A percentile compares a stretch with the other conserved stretches of the same genome.
phyloP scores from a whole-genome alignment of 2,113 vertebrate species.

The Chinchilla lanigera region DNA sequence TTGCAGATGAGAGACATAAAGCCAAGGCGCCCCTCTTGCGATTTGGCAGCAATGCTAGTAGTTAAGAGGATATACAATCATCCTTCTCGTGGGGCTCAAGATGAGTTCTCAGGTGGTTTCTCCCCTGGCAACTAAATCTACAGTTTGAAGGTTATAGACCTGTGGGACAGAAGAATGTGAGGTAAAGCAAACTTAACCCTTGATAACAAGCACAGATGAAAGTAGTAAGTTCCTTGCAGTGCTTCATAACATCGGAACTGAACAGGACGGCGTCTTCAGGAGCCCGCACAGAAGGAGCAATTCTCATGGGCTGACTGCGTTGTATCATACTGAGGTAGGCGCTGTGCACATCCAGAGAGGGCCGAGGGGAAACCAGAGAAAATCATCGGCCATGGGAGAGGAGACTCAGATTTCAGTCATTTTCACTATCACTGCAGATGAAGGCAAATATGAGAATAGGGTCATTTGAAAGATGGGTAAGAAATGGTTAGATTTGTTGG shows the following conservation, averaged over 20 bases:
- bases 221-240: neutral
- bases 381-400: neutral
- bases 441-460: neutral
- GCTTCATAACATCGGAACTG: neutral
- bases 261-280: neutral
- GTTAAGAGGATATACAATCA: no score
- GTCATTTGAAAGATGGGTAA: neutral
- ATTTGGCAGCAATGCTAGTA: neutral
- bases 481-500: neutral
- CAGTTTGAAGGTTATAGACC: neutral
- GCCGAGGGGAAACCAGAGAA: neutral
- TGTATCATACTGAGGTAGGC: neutral
- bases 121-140: neutral
- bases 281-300: neutral
- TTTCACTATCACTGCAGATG: neutral
- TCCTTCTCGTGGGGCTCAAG: neutral
- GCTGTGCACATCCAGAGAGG: neutral
- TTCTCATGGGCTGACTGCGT: neutral
- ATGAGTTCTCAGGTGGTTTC: neutral
- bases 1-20: neutral
- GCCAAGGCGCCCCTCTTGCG: neutral
- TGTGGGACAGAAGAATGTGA: neutral
- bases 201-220: neutral
- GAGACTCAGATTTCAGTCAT: neutral
- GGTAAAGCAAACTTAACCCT: neutral